Evolutionary conservation across 1,140 invertebrate genomes (phyloP).

Genomic region (Hylaeus anthracinus): DNA sequence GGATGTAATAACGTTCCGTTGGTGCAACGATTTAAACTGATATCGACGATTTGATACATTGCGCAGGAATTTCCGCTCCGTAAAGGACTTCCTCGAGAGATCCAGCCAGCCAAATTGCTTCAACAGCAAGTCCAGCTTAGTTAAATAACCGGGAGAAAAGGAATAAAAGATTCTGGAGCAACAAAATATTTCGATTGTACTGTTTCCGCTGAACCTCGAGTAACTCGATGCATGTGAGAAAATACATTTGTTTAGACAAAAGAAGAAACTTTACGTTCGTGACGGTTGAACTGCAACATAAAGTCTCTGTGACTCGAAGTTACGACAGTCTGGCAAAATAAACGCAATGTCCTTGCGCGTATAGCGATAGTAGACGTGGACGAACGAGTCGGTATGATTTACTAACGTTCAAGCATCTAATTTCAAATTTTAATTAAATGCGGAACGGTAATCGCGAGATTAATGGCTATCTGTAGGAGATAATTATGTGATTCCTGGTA

Average conservation of each 20-base stretch:
- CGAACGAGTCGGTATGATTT: not conserved
- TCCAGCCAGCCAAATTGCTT: too few species aligned
- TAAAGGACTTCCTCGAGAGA: too few species aligned
- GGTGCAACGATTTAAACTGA: conserved; percentile 23
- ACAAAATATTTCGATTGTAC: too few species aligned
- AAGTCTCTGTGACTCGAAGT: too few species aligned
- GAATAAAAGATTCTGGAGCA: too few species aligned
- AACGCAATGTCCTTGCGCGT: not conserved
- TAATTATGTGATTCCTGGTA: not conserved
- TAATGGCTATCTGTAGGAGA: not conserved
- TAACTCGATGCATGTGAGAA: too few species aligned
- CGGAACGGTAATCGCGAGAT: conserved; percentile 6
- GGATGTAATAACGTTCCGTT: conserved; percentile 33
- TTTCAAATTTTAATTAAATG: not conserved
- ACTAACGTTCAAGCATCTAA: not conserved
- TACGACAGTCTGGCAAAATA: not conserved
- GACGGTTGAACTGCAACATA: too few species aligned
- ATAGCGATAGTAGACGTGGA: not conserved
- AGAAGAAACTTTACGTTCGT: too few species aligned
- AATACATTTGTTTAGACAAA: too few species aligned
- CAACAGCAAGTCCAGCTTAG: too few species aligned
- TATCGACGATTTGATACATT: conserved; percentile 11
- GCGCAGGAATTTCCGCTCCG: not conserved
- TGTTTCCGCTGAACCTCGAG: too few species aligned
- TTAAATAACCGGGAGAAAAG: too few species aligned